phyloP scores from a whole-genome alignment of 2,888 invertebrate genomes.

The Tricholauxania praeusta region DNA sequence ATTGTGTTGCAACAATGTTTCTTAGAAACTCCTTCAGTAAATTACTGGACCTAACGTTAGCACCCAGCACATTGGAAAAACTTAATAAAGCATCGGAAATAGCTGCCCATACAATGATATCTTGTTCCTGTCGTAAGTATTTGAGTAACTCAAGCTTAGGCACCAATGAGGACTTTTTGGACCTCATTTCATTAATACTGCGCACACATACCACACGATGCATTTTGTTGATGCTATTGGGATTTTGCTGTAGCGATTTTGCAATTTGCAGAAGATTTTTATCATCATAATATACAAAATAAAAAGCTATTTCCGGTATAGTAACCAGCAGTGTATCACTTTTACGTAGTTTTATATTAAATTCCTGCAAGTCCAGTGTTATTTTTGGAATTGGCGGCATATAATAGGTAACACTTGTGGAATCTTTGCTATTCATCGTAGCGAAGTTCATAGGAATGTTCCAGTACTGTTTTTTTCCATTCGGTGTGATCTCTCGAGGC shows the following conservation, averaged over 20 bases:
- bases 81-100: no score
- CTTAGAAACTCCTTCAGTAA: no score
- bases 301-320: slow-evolving; percentile 67
- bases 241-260: slow-evolving; percentile 73
- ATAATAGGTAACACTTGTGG: slow-evolving; percentile 57
- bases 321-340: slow-evolving; percentile 65
- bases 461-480: slow-evolving; percentile 54
- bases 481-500: slow-evolving; percentile 70
- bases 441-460: slow-evolving; percentile 65
- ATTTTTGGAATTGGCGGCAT: slow-evolving; percentile 58
- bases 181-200: slow-evolving; percentile 78
- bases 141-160: slow-evolving; percentile 70
- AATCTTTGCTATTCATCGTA: slow-evolving; percentile 52
- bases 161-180: slow-evolving; percentile 70
- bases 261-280: slow-evolving; percentile 76
- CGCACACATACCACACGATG: slow-evolving; percentile 89
- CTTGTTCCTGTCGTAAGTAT: slow-evolving; percentile 74
- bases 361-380: slow-evolving; percentile 47
- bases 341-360: slow-evolving; percentile 41
- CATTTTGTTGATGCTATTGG: slow-evolving; percentile 76
- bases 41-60: no score
- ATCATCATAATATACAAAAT: slow-evolving; percentile 78
- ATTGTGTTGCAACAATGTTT: no score
- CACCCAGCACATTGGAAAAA: no score
- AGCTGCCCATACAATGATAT: slow-evolving; percentile 76